Base-by-base conservation (phyloP, 2,797 vertebrate genomes). In the Erithacus rubecula region DNA sequence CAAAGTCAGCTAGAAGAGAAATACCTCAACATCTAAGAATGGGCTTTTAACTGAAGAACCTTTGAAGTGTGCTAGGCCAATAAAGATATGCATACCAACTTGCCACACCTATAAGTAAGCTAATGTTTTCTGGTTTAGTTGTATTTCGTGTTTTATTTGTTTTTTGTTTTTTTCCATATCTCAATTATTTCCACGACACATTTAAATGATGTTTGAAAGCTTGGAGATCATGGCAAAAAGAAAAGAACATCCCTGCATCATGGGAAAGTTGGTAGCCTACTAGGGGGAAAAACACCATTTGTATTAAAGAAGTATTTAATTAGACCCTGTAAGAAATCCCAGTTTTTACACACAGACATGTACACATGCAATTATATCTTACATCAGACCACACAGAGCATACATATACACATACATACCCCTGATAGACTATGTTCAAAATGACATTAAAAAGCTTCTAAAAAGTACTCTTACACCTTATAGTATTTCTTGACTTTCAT, bases 371-470 rank as follows among this genome's bases (percentile, higher is more conserved):
- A 51, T 62, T 86, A 59, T 21, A 5, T 15, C 10, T 55, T 44
- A 13, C 0, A 0, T 79, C 37, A 36, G 12, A 68, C 10, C 13
- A 52, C 22, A 13, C 6, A 36, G 29, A 64, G 3, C 4, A 36
- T 24, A 9, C 3, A 12, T 10, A 15, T 39, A 47, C 4, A 15
- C 9, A 11, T 39, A 46, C 15, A 14, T 3, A 32, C 11, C 5
- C 14, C 5, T 6, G 5, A 39, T 26, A 34, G 9, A 69, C 5
- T 2, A 15, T 6, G 6, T 36, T 56, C 34, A 87, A 70, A 65
- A 77, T 44, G 1, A 34, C 17, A 32, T n/a, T 2, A 56, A 49
- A 74, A 53, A n/a, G 3, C 7, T 46, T 63, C 19, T 24, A 32
- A 84, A 78, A 79, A 12, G 5, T 30, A 3, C 5, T 55, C 16